Evolutionary conservation across 1,140 invertebrate species (phyloP).

Genomic region (Cyclargus thomasi): DNA sequence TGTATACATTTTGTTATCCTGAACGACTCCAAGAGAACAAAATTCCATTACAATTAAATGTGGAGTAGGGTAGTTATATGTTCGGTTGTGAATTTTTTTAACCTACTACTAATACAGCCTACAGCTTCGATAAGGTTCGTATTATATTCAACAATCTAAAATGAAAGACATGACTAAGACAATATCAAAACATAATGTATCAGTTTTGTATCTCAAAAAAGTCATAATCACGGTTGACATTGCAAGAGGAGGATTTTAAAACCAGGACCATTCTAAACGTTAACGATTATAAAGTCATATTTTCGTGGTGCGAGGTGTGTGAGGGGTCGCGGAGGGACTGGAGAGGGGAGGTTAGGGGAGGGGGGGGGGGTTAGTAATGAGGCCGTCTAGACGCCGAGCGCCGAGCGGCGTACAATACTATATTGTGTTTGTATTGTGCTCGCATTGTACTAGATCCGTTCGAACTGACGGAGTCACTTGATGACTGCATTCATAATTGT

Average conservation of each 20-base stretch:
- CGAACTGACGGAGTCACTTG: conserved; percentile 1
- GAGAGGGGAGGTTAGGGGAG: conserved; percentile 23
- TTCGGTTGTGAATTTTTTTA: no score
- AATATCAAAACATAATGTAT: no score
- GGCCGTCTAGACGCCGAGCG: conserved; percentile 59
- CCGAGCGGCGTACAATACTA: conserved; percentile 36
- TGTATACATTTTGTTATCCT: no score
- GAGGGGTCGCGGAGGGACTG: conserved; percentile 25
- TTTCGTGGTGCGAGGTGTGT: conserved; percentile 35
- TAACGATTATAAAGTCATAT: conserved; percentile 49
- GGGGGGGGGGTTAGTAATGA: conserved; percentile 44
- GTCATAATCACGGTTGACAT: not conserved
- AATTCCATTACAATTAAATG: no score
- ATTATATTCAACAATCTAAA: no score
- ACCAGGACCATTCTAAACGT: not conserved
- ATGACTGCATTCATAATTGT: not conserved
- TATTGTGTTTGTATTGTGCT: conserved; percentile 46
- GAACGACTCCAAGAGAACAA: no score
- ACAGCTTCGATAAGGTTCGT: no score
- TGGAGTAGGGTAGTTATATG: no score
- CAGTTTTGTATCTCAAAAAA: no score
- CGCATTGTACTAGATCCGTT: conserved; percentile 35
- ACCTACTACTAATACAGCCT: no score
- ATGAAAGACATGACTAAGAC: no score
- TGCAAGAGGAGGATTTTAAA: not conserved